Evolutionary conservation across 2,888 invertebrate genomes (phyloP).

Genomic region (Drosophila tanythrix): DNA sequence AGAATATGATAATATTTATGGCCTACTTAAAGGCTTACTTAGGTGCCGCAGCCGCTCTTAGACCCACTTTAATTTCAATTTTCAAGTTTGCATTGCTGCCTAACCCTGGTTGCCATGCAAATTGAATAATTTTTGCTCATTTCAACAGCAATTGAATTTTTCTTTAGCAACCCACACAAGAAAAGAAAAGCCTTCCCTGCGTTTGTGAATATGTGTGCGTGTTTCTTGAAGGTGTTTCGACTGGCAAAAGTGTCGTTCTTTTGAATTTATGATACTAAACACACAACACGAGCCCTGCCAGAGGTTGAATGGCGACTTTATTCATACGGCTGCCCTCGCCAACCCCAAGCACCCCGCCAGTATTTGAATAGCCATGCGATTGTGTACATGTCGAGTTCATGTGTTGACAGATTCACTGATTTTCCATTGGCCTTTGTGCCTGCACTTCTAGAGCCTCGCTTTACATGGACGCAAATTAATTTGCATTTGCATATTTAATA

Average conservation of each 20-base stretch:
- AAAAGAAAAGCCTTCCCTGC: background rate
- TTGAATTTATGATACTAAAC: constrained; percentile 67
- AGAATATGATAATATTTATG: constrained; percentile 46
- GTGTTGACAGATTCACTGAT: constrained; percentile 4
- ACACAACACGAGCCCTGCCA: constrained; percentile 44
- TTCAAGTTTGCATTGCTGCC: constrained; percentile 58
- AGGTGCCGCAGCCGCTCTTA: constrained; percentile 42
- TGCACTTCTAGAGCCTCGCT: constrained; percentile 58
- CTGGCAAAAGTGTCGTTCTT: constrained; percentile 60
- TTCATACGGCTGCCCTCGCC: constrained; percentile 54
- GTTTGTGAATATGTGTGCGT: constrained; percentile 5
- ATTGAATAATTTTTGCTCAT: constrained; percentile 67
- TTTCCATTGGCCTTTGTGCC: constrained; percentile 26
- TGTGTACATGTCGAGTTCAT: constrained; percentile 20
- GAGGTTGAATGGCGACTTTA: constrained; percentile 50
- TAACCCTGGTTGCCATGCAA: constrained; percentile 65
- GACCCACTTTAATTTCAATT: constrained; percentile 67
- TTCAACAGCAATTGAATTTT: constrained; percentile 47
- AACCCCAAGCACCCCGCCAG: background rate
- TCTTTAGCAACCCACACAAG: constrained; percentile 36
- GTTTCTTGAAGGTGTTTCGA: constrained; percentile 42
- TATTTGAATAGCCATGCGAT: constrained; percentile 45
- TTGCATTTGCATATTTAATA: constrained; percentile 39
- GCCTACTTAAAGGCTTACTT: constrained; percentile 65
- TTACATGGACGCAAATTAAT: constrained; percentile 3